Base-by-base conservation (phyloP, 2,797 vertebrate genomes). In the Sebastes reedi region DNA sequence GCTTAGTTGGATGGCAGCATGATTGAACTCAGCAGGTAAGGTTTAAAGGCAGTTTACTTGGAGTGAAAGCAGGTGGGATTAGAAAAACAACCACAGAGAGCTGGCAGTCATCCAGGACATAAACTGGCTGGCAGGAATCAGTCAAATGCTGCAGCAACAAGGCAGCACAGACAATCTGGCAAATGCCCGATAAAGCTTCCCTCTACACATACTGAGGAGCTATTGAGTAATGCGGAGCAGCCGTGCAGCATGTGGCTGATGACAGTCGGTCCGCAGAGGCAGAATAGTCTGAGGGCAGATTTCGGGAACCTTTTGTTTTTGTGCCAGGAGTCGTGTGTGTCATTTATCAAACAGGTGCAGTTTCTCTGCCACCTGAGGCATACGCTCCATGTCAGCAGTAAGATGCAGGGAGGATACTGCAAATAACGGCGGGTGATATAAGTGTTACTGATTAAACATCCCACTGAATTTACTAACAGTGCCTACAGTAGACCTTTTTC, bases 241-340 rank as follows among this genome's bases (percentile, higher is more conserved):
- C 70, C 75, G 46, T 77, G 60, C 61, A 83, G 54, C 72, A 54
- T 81, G 67, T 75, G 30, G 54, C 46, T 72, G 54, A 76, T 67
- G 67, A 52, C 73, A 25, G 39, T 52, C 62, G 42, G 25, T 75
- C 34, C 62, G 55, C 39, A 27, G 50, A 75, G 54, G 50, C 20
- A 64, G 55, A 50, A 72, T 16, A 56, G 36, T 74, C 27, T 22
- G 27, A 73, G 22, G 65, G 27, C 20, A 75, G n/a, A 36, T 42
- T 72, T 20, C n/a, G 2, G 3, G 29, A 46, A 29, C 8, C 14
- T 30, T 30, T 24, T 24, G 8, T 12, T 52, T 69, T 67, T 60
- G 42, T 61, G 22, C 16, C 58, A 32, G 32, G 3, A 55, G 68
- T 77, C 8, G 10, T 46, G n/a, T 27, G 52, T 64, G 29, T 73